Evolutionary conservation across 2,888 invertebrate genomes (phyloP).

Genomic region (Coelopa pilipes): DNA sequence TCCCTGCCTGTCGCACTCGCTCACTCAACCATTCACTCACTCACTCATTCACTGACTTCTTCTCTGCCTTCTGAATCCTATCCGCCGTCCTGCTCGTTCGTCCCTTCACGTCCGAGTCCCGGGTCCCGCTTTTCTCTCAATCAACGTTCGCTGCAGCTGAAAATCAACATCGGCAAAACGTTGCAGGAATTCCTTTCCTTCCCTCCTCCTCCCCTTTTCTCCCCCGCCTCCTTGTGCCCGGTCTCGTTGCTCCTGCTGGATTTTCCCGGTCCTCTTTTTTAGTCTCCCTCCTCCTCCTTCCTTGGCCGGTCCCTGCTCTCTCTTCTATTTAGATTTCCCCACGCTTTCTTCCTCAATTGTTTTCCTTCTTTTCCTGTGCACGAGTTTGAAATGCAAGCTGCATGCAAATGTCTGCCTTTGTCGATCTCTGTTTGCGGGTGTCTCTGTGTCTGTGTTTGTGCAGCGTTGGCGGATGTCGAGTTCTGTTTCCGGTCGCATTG

Average conservation of each 20-base stretch:
- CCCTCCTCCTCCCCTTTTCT: too few species aligned
- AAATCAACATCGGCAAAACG: conserved; percentile 18
- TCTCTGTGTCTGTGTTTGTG: conserved; percentile 18
- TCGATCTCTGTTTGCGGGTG: neutral
- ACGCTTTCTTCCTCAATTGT: neutral
- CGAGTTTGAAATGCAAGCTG: neutral
- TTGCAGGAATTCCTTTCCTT: too few species aligned
- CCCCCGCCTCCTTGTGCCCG: too few species aligned
- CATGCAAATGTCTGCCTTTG: conserved; percentile 25
- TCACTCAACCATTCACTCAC: neutral
- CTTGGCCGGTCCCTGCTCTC: neutral
- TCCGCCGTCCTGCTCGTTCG: too few species aligned
- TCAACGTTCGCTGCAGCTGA: conserved; percentile 26
- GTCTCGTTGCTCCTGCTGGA: too few species aligned
- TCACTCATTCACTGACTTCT: too few species aligned
- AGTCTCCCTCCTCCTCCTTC: neutral
- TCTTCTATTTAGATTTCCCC: conserved; percentile 10
- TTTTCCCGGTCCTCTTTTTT: too few species aligned
- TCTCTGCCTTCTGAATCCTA: too few species aligned
- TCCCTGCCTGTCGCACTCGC: neutral
- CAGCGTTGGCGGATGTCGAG: conserved; percentile 1
- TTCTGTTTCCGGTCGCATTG: conserved; percentile 21
- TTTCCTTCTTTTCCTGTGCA: too few species aligned
- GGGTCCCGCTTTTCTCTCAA: conserved; percentile 16
- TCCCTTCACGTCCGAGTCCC: too few species aligned